Evolutionary conservation across 2,888 invertebrate genomes (phyloP).

Genomic region (Cataglyphis rosenhaueri): DNA sequence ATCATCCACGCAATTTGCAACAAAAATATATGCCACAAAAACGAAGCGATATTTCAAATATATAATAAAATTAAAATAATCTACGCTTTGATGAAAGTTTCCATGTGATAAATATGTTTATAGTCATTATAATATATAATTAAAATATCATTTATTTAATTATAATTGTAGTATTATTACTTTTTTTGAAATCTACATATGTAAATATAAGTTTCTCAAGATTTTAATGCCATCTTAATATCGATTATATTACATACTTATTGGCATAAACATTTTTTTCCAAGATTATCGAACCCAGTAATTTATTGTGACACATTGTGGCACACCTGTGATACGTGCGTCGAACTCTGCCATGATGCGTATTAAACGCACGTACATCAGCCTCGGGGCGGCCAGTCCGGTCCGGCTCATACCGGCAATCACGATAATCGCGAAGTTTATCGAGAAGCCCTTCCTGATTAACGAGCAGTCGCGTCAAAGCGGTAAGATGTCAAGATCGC

Average conservation of each 20-base stretch:
- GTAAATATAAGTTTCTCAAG: not conserved
- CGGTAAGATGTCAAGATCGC: conserved; percentile 8
- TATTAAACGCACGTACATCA: conserved; percentile 70
- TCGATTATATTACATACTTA: not conserved
- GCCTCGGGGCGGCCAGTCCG: conserved; percentile 56
- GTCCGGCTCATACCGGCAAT: conserved; percentile 55
- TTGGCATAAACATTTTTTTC: not conserved
- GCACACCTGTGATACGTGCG: conserved; percentile 59
- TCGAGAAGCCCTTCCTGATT: conserved; percentile 57
- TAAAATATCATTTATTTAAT: not conserved
- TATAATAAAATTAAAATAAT: not conserved
- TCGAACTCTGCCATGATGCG: conserved; percentile 8
- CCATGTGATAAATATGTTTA: not conserved
- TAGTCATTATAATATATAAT: not conserved
- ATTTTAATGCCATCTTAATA: not conserved
- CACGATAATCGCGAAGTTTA: conserved; percentile 66
- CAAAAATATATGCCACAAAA: not conserved
- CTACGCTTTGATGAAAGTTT: not conserved
- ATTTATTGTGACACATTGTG: conserved; percentile 50
- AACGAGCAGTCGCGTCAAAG: conserved; percentile 53
- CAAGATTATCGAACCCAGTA: conserved; percentile 43
- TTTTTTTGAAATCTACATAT: too few species aligned
- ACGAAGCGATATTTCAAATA: conserved; percentile 5
- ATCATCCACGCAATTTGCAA: not conserved
- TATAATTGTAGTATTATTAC: not conserved